These are phyloP conservation scores for Caradrina kadenii DNA, from an alignment of 2,888 invertebrate species.

Conservation along the genomic window DNA sequence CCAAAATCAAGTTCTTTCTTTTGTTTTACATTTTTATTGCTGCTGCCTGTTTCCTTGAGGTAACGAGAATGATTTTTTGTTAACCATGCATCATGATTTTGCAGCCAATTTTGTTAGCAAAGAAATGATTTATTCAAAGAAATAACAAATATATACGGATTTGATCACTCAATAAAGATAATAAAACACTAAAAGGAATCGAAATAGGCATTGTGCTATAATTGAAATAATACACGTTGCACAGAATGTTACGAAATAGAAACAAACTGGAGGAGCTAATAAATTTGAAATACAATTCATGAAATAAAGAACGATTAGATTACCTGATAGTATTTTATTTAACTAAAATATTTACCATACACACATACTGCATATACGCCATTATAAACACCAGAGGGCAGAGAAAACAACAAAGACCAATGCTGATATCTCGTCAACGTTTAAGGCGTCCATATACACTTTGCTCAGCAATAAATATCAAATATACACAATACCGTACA, in stretches of 20 bases:
- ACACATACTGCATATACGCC: no score
- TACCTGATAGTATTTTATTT: no score
- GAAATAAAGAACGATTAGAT: no score
- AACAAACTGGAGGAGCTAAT: neutral
- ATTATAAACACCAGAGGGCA: no score
- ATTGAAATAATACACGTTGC: constrained; percentile 16
- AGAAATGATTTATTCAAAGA: constrained; percentile 31
- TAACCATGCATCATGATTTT: constrained; percentile 60
- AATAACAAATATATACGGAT: constrained; percentile 7
- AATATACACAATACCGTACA: no score
- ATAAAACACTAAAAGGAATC: constrained; percentile 25
- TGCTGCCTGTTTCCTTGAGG: constrained; percentile 24
- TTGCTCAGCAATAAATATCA: no score
- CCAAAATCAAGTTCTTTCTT: constrained; percentile 3
- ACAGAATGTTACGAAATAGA: constrained; percentile 1
- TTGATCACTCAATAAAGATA: neutral
- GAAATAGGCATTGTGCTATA: constrained; percentile 13
- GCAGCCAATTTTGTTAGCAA: constrained; percentile 56
- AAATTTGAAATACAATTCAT: no score
- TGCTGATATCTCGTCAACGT: no score
- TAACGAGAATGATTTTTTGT: constrained; percentile 51
- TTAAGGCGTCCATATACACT: no score
- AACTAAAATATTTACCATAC: no score
- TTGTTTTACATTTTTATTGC: constrained; percentile 48
- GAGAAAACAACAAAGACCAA: no score